Evolutionary conservation across 2,888 invertebrate genomes (phyloP), one percentile per base, ranked within the genome.

Genomic region (Strigamia transsilvanica): DNA sequence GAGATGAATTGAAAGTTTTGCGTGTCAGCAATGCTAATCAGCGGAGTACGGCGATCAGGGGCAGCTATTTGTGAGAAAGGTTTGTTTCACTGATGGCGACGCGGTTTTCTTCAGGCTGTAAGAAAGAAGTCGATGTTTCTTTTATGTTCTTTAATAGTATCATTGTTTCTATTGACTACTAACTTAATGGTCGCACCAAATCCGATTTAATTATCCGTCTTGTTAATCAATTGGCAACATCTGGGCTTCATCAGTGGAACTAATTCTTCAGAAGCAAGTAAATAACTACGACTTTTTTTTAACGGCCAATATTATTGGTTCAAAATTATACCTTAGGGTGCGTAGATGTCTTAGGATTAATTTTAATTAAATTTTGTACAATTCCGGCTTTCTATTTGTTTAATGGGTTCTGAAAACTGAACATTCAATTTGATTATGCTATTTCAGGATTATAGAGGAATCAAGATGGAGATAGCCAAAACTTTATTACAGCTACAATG

Each of bases 141-240:
- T 56, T 32, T 73, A 73, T 73, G 73, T 27, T 27, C 73, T 73
- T 73, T 73, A 73, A 73, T 73, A 73, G 73, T 73, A 73, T 73
- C 73, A 73, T 73, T 73, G 73, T 73, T 73, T 73, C 73, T 73
- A 73, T 73, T 73, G 73, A 73, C 73, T 73, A 32, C 73, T 10
- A 32, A 73, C 73, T 73, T 73, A 73, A 73, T 73, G 73, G 73
- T 73, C 32, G 27, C 32, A 73, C 73, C 73, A 73, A 73, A 73
- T 73, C 73, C 73, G 73, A 73, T 73, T 73, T 73, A 73, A 73
- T 73, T 73, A 73, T 73, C 73, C 73, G 73, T 73, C 32, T 38
- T 73, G 73, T 73, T 73, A 73, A 73, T 73, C 73, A 73, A 32
- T 73, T 73, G 73, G 73, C 73, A 73, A 73, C 73, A 73, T 73